Evolutionary conservation across 2,888 invertebrate species (phyloP).

Genomic region (Balanococcus diminutus): DNA sequence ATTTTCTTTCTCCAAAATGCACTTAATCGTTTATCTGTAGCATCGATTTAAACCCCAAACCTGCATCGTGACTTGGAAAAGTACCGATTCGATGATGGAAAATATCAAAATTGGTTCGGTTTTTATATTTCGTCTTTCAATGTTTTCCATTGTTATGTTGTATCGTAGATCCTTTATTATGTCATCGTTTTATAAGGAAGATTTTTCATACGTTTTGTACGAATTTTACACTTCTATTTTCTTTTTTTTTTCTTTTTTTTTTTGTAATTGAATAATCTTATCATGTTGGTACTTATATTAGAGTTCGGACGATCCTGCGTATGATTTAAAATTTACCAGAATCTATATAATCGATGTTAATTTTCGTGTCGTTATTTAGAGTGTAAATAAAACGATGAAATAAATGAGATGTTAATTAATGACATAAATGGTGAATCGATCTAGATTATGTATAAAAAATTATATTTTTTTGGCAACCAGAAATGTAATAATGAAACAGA

Average conservation of each 20-base stretch:
- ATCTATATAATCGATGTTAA: slow-evolving; percentile 1
- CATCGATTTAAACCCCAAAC: neutral
- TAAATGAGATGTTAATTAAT: neutral
- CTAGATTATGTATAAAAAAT: neutral
- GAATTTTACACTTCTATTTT: neutral
- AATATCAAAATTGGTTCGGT: neutral
- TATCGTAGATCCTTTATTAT: neutral
- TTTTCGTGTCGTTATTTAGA: slow-evolving; percentile 24
- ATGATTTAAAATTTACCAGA: slow-evolving; percentile 13
- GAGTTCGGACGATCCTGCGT: neutral
- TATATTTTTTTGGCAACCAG: neutral
- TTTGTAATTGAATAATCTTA: neutral
- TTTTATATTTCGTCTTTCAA: slow-evolving; percentile 12
- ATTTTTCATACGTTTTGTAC: slow-evolving; percentile 17
- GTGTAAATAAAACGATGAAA: slow-evolving; percentile 30
- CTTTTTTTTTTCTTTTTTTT: neutral
- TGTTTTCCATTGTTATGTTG: slow-evolving; percentile 10
- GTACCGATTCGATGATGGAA: neutral
- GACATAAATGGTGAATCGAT: neutral
- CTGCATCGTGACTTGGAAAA: neutral
- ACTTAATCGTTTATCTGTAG: neutral
- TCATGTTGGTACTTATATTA: neutral
- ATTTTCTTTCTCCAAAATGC: neutral
- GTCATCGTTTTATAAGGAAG: slow-evolving; percentile 1
- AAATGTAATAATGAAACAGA: neutral